Conservation (phyloP, 2,113 vertebrate species). For the Xiphophorus couchianus region DNA sequence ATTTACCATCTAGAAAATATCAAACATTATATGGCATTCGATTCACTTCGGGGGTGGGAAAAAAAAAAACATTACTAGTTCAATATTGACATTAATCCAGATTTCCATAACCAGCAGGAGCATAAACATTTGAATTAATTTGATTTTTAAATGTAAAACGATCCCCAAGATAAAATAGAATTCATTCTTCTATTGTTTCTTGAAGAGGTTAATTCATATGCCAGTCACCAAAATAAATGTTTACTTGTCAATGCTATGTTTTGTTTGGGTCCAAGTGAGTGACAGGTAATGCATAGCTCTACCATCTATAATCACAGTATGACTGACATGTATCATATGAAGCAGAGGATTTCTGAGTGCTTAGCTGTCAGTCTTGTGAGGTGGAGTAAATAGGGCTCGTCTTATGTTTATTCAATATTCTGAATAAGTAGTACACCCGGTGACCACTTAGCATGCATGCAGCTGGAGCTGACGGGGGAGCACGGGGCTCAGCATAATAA, state of each 20-base stretch:
- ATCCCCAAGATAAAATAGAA: background rate
- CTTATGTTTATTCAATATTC: constrained; percentile 22
- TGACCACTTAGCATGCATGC: constrained; percentile 42
- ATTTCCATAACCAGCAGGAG: background rate
- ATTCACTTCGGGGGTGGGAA: too few relatives aligned
- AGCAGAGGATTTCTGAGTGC: background rate
- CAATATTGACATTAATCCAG: background rate
- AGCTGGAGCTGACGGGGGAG: background rate
- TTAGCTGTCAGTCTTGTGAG: background rate
- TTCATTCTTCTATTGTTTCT: background rate
- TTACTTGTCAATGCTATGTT: background rate
- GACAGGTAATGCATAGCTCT: constrained; percentile 5
- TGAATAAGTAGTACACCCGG: constrained; percentile 10
- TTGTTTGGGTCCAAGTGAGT: constrained; percentile 14
- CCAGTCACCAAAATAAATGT: constrained; percentile 1
- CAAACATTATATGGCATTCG: background rate
- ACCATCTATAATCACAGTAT: constrained; percentile 3
- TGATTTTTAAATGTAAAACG: background rate
- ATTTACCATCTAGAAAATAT: background rate
- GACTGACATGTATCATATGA: background rate
- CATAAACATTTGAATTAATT: background rate
- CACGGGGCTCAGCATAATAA: constrained; percentile 19
- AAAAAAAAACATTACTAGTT: background rate
- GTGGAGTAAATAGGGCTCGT: background rate
- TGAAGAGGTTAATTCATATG: constrained; percentile 13